Conservation (phyloP, 2,888 invertebrate genomes). For the Pandemis heparana region DNA sequence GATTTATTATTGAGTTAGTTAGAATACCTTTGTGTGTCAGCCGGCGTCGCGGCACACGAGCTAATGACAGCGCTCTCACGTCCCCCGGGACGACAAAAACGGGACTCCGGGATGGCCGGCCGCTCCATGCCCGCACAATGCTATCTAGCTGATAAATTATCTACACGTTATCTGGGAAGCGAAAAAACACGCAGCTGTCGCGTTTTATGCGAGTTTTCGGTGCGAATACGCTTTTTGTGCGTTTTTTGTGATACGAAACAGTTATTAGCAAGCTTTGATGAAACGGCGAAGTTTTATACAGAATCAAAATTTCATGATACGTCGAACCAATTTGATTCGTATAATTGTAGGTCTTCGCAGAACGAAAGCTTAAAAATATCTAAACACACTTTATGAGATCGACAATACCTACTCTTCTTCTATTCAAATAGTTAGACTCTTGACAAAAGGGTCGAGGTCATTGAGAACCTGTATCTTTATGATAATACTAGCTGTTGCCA, state of each 20-base stretch:
- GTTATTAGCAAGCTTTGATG: background rate
- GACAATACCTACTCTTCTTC: too few relatives aligned
- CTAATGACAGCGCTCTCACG: background rate
- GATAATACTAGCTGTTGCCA: too few relatives aligned
- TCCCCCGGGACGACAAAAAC: background rate
- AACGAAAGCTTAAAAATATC: too few relatives aligned
- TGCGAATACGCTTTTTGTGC: background rate
- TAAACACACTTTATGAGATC: too few relatives aligned
- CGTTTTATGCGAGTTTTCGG: slow-evolving; percentile 3
- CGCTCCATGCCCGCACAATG: background rate
- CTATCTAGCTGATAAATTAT: slow-evolving; percentile 13
- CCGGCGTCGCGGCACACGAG: background rate
- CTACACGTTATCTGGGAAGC: slow-evolving; percentile 1
- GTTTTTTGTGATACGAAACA: background rate
- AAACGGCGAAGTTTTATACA: background rate
- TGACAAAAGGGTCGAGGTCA: too few relatives aligned
- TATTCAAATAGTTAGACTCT: too few relatives aligned
- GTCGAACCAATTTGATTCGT: too few relatives aligned
- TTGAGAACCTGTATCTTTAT: too few relatives aligned
- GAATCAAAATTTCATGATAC: too few relatives aligned
- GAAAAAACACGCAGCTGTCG: slow-evolving; percentile 11
- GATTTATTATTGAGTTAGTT: background rate
- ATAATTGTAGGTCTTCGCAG: too few relatives aligned
- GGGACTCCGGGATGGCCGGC: background rate
- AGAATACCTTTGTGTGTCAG: background rate